Conservation (phyloP, 2,797 vertebrate species). For the Takifugu ocellatus region DNA sequence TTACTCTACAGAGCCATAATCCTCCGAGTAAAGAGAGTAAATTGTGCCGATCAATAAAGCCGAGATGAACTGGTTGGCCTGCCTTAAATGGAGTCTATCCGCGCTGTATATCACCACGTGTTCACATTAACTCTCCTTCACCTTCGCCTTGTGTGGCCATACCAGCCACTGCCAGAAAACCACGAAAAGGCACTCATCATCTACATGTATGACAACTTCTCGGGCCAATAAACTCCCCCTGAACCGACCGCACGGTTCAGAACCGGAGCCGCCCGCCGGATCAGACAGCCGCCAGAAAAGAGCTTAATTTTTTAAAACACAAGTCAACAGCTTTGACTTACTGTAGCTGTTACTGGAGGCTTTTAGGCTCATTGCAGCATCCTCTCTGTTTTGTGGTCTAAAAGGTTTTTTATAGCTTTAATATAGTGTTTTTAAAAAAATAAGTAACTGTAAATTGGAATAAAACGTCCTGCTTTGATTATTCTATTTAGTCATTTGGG, state of each 20-base stretch:
- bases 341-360: not conserved
- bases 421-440: too few relatives aligned
- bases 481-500: too few relatives aligned
- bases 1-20: constrained; percentile 74
- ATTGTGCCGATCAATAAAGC: constrained; percentile 73
- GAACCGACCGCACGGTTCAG: not conserved
- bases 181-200: constrained; percentile 18
- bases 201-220: constrained; percentile 25
- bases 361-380: not conserved
- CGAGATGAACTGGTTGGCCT: constrained; percentile 64
- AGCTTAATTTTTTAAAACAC: not conserved
- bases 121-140: constrained; percentile 52
- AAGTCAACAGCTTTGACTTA: not conserved
- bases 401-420: too few relatives aligned
- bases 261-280: not conserved
- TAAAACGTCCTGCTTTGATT: too few relatives aligned
- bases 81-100: constrained; percentile 52
- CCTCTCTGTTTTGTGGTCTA: not conserved
- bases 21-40: constrained; percentile 70
- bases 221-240: constrained; percentile 8
- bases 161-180: constrained; percentile 37
- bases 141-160: constrained; percentile 51
- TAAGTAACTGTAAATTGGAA: too few relatives aligned
- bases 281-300: not conserved
- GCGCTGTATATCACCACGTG: constrained; percentile 55